phyloP scores from a whole-genome alignment of 2,797 vertebrate species.

The Gymnothorax javanicus region DNA sequence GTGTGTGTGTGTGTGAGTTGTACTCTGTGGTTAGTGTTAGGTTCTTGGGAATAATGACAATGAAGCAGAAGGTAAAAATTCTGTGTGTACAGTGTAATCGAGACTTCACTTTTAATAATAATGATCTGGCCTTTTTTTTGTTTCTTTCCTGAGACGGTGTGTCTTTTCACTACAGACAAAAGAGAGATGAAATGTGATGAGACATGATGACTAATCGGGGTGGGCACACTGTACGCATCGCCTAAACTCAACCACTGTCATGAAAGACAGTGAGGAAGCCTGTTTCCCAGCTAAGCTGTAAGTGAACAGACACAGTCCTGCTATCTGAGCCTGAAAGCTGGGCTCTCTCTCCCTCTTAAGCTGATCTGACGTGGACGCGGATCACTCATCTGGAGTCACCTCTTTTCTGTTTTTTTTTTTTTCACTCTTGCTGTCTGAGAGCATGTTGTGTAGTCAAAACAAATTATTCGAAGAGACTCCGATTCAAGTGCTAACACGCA shows the following conservation, averaged over 20 bases:
- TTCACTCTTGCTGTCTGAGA: conserved; percentile 27
- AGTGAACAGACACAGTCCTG: conserved; percentile 5
- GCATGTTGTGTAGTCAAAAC: conserved; percentile 61
- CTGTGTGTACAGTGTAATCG: conserved; percentile 53
- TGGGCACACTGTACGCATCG: conserved; percentile 26
- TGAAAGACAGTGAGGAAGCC: conserved; percentile 40
- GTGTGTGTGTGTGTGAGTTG: no score
- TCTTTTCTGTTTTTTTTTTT: conserved; percentile 16
- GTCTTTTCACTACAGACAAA: conserved; percentile 54
- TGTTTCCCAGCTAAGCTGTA: conserved; percentile 48
- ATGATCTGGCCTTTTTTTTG: conserved; percentile 30
- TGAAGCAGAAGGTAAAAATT: conserved; percentile 68
- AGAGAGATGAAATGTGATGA: conserved; percentile 50
- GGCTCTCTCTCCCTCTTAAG: conserved; percentile 19
- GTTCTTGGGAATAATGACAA: conserved; percentile 66
- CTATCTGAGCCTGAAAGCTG: conserved; percentile 20
- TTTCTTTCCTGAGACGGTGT: conserved; percentile 52
- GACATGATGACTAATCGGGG: conserved; percentile 49
- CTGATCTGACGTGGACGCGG: conserved; percentile 30
- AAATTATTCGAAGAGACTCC: conserved; percentile 59
- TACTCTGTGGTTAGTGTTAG: conserved; percentile 62
- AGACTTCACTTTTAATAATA: conserved; percentile 69
- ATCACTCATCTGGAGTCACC: conserved; percentile 25
- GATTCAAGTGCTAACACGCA: conserved; percentile 51
- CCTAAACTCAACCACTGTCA: conserved; percentile 29